phyloP scores from a whole-genome alignment of 2,113 vertebrate genomes.

The Anthoscopus minutus region DNA sequence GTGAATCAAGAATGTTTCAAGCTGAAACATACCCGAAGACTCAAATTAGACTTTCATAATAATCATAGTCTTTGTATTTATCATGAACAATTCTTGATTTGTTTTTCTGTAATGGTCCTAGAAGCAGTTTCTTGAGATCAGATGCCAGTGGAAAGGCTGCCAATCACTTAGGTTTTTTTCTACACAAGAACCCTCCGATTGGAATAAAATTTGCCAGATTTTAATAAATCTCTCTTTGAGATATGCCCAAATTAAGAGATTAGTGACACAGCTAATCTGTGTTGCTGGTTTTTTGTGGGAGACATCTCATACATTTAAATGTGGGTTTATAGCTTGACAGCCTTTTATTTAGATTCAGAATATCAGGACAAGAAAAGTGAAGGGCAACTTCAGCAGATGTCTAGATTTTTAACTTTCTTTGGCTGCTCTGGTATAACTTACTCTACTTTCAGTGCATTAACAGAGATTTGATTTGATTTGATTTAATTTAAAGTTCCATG shows the following conservation, averaged over 20 bases:
- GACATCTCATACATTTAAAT: neutral
- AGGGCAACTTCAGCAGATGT: neutral
- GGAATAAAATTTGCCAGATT: neutral
- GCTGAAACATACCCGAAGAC: neutral
- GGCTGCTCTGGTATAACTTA: neutral
- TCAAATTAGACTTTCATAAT: neutral
- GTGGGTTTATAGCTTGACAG: neutral
- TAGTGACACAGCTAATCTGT: neutral
- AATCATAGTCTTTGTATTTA: neutral
- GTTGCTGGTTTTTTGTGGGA: neutral
- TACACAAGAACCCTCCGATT: neutral
- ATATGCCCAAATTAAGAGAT: neutral
- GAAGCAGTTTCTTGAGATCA: neutral
- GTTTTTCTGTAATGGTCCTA: neutral
- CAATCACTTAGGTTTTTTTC: neutral
- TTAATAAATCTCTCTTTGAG: neutral
- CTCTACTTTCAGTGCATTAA: neutral
- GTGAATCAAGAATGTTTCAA: neutral
- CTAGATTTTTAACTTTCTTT: neutral
- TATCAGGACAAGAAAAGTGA: neutral
- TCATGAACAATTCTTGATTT: neutral
- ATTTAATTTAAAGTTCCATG: neutral
- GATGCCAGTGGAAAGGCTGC: neutral
- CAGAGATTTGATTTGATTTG: neutral
- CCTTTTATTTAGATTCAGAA: neutral